Evolutionary conservation across 2,888 invertebrate species (phyloP).

Genomic region (Drosophila recens): DNA sequence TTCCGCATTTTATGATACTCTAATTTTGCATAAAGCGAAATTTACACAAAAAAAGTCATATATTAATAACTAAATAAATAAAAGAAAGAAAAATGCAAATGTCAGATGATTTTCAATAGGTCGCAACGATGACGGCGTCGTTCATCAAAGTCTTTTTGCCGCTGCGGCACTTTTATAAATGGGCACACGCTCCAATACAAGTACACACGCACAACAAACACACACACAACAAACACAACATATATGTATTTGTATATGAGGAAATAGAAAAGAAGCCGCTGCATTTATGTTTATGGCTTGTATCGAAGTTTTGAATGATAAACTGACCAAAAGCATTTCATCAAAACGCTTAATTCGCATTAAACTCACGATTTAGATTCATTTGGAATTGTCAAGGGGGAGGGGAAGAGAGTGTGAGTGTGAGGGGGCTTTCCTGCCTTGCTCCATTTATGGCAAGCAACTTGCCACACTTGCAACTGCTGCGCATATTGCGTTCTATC

Average conservation of each 20-base stretch:
- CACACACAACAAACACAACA: constrained; percentile 8
- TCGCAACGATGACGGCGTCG: constrained; percentile 26
- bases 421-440: background rate
- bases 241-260: constrained; percentile 8
- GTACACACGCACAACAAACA: constrained; percentile 8
- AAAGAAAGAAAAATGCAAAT: constrained; percentile 51
- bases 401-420: background rate
- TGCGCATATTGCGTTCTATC: constrained; percentile 17
- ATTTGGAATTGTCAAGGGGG: constrained; percentile 1
- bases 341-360: constrained; percentile 40
- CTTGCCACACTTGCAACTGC: constrained; percentile 11
- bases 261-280: constrained; percentile 25
- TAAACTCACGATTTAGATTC: constrained; percentile 9
- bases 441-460: background rate
- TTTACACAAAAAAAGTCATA: background rate
- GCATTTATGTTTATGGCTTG: constrained; percentile 30
- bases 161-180: constrained; percentile 51
- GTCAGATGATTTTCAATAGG: constrained; percentile 52
- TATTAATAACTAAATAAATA: constrained; percentile 16
- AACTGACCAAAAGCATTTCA: constrained; percentile 24
- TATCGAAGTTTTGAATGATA: constrained; percentile 9
- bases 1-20: constrained; percentile 35
- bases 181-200: constrained; percentile 36
- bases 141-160: constrained; percentile 56
- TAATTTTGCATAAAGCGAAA: constrained; percentile 24